Percentiles rank a stretch among this genome's conserved stretches.
Evolutionary conservation across 2,113 vertebrate species (phyloP).

Genomic region (Alectura lathami): DNA sequence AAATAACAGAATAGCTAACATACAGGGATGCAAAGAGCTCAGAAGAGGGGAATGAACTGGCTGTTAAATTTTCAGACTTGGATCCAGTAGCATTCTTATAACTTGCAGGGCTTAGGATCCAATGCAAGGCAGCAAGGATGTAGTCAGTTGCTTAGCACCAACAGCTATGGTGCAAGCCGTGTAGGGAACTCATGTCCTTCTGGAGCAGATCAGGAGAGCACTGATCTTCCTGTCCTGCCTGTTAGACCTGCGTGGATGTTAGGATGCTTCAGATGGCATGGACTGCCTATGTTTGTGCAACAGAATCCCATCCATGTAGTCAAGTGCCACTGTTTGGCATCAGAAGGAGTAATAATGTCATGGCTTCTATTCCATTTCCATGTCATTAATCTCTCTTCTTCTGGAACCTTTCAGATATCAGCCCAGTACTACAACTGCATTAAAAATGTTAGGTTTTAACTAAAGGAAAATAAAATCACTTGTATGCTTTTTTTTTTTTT

Average conservation of each 20-base stretch:
- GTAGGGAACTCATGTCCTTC: not conserved
- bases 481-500: not conserved
- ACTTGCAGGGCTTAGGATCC: not conserved
- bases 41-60: slow-evolving; percentile 22
- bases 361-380: not conserved
- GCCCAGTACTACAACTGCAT: not conserved
- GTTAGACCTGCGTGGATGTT: not conserved
- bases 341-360: not conserved
- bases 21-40: not conserved
- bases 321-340: not conserved
- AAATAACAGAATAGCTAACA: not conserved
- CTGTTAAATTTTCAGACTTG: not conserved
- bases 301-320: not conserved
- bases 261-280: not conserved
- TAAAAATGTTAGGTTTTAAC: not conserved
- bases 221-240: not conserved
- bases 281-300: not conserved
- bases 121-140: not conserved
- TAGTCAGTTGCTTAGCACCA: not conserved
- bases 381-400: not conserved
- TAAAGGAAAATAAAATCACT: not conserved
- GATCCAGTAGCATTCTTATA: not conserved
- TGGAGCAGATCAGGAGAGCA: not conserved
- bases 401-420: not conserved
- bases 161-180: not conserved